Base-by-base conservation (phyloP, 2,797 vertebrate species). In the Premnoplex brunnescens region DNA sequence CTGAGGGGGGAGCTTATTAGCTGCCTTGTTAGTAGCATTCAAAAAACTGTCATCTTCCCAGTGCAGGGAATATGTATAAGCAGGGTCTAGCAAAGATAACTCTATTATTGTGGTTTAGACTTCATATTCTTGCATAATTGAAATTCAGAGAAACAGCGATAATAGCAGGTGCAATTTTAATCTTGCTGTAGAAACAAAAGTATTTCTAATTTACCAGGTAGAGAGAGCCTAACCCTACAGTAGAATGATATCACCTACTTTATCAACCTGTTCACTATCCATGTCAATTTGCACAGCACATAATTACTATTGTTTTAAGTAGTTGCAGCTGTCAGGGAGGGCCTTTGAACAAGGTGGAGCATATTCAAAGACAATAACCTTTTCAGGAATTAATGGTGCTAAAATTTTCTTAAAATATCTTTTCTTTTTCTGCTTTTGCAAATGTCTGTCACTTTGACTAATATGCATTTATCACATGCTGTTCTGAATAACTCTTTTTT, bases 261-360 rank as follows among this genome's bases (percentile, higher is more conserved):
- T 86, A 80, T 41, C 84, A 91, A 74, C 46, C 92, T 19, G 5
- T 82, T 91, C 66, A 46, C n/a, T 76, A 5, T 60, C 48, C 54
- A 17, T 79, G 28, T 59, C 69, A 48, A 27, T 88, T 91, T 93
- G 32, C 52, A 60, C 8, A 24, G 48, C 94, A 17, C 39, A 36
- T 79, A 88, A 92, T 74, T 93, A 36, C 54, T 85, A 54, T 59
- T 58, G 60, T 91, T 96, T 96, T 77, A 95, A 95, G 83, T 84
- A 89, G 87, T 91, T 49, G 43, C 66, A 69, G 73, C 28, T 71
- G 75, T 85, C 78, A 74, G 21, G 49, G 73, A 51, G 27, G 55
- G 77, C 17, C 62, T 93, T 80, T 89, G 62, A 88, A 67, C 14
- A 81, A 89, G 17, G 28, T 11, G 48, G 26, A 83, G 14, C 28